Conservation (phyloP, 2,797 vertebrate genomes). For the Crossoptilon crossoptilon region DNA sequence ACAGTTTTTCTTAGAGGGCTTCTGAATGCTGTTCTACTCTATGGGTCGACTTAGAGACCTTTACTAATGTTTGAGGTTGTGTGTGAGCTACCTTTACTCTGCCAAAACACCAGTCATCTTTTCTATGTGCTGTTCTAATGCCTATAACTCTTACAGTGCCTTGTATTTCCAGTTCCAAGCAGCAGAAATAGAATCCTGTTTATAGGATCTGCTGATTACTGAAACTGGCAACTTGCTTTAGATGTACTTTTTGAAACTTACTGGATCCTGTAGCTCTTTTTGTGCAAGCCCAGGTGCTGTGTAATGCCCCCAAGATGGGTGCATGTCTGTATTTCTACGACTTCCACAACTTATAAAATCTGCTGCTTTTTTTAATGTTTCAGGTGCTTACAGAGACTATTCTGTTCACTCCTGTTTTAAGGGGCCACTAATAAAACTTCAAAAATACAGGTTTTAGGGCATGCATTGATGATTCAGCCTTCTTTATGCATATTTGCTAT, state of each 20-base stretch:
- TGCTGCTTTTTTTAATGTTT: not conserved
- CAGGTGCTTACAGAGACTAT: not conserved
- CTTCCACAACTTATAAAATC: not conserved
- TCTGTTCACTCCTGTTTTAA: not conserved
- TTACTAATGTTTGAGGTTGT: not conserved
- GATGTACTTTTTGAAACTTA: not conserved
- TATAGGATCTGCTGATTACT: not conserved
- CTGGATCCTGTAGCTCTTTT: not conserved
- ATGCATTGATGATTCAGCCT: not conserved
- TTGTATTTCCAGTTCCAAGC: not conserved
- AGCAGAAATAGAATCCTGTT: not conserved
- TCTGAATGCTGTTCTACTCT: not conserved
- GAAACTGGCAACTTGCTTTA: not conserved
- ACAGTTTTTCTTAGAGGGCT: not conserved
- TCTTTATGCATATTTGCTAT: not conserved
- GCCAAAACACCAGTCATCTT: not conserved
- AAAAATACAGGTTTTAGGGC: not conserved
- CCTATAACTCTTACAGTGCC: accelerated
- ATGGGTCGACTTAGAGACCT: not conserved
- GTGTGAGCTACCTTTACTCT: not conserved
- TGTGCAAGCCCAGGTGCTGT: accelerated
- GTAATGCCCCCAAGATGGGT: not conserved
- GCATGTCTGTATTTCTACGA: not conserved
- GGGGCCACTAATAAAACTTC: not conserved
- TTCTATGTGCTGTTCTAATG: not conserved